These are phyloP conservation scores for Catharus ustulatus DNA, from an alignment of 2,797 vertebrate species.

Conservation along the genomic window DNA sequence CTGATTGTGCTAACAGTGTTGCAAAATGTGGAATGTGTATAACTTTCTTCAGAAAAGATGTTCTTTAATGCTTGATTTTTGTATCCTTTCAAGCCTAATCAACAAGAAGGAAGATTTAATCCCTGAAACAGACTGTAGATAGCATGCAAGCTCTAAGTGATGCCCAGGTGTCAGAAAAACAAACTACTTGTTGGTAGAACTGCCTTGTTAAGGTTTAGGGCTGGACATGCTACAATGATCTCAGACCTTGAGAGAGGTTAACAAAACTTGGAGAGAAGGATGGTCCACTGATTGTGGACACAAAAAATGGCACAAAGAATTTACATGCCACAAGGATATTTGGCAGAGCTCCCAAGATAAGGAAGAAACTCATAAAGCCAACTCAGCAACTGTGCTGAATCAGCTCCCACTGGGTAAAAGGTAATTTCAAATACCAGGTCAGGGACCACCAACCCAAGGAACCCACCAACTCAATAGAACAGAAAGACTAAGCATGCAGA, in stretches of 20 bases:
- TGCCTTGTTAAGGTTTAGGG: background rate
- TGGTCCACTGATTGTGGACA: background rate
- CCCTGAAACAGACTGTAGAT: background rate
- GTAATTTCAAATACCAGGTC: background rate
- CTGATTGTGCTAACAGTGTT: background rate
- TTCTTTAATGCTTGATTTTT: background rate
- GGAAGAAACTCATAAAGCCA: background rate
- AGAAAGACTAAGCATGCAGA: background rate
- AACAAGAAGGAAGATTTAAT: background rate
- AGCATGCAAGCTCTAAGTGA: background rate
- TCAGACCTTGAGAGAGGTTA: background rate
- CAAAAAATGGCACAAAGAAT: background rate
- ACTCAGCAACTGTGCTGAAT: background rate
- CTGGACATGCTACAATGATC: background rate
- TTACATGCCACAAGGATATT: background rate
- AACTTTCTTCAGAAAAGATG: background rate
- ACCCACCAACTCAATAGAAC: background rate
- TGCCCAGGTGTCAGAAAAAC: background rate
- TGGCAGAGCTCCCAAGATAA: background rate
- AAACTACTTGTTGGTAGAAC: background rate
- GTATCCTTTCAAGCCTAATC: background rate
- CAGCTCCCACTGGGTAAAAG: background rate
- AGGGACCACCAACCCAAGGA: background rate
- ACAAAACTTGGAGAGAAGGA: background rate
- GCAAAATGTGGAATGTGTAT: background rate